phyloP scores from a whole-genome alignment of 1,140 invertebrate species.

The Drosophila simulans region DNA sequence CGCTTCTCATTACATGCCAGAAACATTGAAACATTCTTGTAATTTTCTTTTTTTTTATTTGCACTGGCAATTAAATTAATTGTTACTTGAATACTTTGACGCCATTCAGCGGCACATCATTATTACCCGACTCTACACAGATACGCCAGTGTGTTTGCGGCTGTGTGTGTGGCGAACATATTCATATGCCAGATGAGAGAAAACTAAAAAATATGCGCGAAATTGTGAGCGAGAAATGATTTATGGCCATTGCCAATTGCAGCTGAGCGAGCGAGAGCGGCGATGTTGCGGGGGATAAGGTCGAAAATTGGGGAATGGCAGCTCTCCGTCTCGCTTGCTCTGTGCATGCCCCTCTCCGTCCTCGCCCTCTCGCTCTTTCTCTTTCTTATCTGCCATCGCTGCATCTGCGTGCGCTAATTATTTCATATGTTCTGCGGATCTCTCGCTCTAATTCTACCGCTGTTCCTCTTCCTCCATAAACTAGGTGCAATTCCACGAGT shows the following conservation, averaged over 20 bases:
- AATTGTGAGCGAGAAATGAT: conserved; percentile 78
- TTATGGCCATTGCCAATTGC: conserved; percentile 67
- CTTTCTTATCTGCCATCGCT: conserved; percentile 60
- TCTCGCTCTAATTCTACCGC: conserved; percentile 16
- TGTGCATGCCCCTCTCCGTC: neutral
- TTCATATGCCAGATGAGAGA: conserved; percentile 51
- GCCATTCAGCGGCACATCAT: conserved; percentile 75
- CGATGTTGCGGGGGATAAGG: conserved; percentile 11
- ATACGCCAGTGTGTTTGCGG: neutral
- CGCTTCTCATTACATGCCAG: conserved; percentile 29
- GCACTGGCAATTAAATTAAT: conserved; percentile 68
- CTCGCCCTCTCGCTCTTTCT: conserved; percentile 5
- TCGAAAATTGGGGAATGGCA: conserved; percentile 38
- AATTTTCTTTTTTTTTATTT: conserved; percentile 58
- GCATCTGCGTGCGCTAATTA: conserved; percentile 75
- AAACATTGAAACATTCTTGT: conserved; percentile 57
- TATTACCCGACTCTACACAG: conserved; percentile 41
- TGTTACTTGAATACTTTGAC: conserved; percentile 78
- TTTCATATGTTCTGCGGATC: conserved; percentile 65
- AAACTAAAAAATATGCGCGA: conserved; percentile 76
- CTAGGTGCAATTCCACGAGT: conserved; percentile 41
- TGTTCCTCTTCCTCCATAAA: conserved; percentile 12
- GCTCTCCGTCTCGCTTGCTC: conserved; percentile 8
- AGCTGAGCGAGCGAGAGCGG: conserved; percentile 20
- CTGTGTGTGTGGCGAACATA: conserved; percentile 38